Percentiles rank a stretch among this genome's conserved stretches.
Conservation (phyloP, 1,140 invertebrate species). For the Heliconius congener region DNA sequence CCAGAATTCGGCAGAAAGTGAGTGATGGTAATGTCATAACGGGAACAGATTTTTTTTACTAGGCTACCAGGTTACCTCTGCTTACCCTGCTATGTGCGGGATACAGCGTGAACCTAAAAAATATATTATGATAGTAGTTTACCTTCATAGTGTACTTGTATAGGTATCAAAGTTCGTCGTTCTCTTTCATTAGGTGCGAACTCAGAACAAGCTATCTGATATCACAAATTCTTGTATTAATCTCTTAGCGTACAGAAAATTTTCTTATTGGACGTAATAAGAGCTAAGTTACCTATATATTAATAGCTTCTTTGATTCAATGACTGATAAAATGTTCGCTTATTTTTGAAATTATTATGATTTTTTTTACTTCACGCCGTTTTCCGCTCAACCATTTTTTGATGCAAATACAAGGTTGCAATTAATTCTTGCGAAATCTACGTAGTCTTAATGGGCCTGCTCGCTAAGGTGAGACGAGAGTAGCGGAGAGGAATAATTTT, state of each 20-base stretch:
- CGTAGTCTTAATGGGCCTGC: too few species aligned
- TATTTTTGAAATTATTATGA: neutral
- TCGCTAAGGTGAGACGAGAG: too few species aligned
- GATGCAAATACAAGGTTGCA: too few species aligned
- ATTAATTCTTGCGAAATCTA: too few species aligned
- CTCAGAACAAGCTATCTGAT: conserved; percentile 17
- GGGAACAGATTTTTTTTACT: too few species aligned
- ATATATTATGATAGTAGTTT: neutral
- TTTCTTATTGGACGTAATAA: conserved; percentile 17
- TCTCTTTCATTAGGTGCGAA: neutral
- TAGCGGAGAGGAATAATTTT: too few species aligned
- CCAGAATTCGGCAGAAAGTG: too few species aligned
- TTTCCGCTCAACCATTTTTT: too few species aligned
- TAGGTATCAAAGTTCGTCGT: neutral
- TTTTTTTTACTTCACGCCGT: neutral
- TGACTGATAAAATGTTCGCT: neutral
- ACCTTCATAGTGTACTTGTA: neutral
- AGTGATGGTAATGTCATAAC: too few species aligned
- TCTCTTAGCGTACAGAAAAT: conserved; percentile 19
- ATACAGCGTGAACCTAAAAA: neutral
- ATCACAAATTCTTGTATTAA: conserved; percentile 33
- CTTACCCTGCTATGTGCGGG: too few species aligned
- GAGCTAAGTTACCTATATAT: neutral
- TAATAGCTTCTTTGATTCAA: neutral
- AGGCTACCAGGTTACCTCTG: too few species aligned